These are phyloP conservation scores for Drosophila micromelanica DNA, from an alignment of 1,140 invertebrate species.

Conservation along the genomic window DNA sequence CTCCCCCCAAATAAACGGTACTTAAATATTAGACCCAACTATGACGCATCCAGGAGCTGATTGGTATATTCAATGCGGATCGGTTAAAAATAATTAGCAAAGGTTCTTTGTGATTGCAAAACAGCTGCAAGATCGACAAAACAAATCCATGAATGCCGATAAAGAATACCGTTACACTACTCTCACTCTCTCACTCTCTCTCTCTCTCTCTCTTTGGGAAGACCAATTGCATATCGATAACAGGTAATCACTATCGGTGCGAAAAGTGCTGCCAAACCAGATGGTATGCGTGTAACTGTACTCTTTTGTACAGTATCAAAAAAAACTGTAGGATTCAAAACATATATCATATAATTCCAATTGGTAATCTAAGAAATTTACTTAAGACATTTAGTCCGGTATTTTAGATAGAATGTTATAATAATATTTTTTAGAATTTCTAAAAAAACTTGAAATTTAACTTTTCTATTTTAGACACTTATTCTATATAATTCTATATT, in stretches of 20 bases:
- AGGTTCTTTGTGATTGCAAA: background rate
- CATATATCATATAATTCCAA: too few relatives aligned
- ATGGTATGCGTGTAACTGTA: background rate
- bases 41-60: background rate
- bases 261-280: background rate
- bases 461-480: too few relatives aligned
- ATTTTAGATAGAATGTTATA: too few relatives aligned
- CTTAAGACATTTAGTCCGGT: too few relatives aligned
- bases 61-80: background rate
- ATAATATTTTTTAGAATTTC: too few relatives aligned
- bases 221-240: constrained; percentile 16
- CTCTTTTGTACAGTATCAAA: background rate
- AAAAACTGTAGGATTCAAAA: too few relatives aligned
- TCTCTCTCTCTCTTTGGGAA: background rate
- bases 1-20: background rate
- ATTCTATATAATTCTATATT: too few relatives aligned
- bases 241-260: background rate
- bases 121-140: constrained; percentile 10
- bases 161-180: background rate
- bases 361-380: too few relatives aligned
- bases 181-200: too few relatives aligned
- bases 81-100: background rate
- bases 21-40: background rate
- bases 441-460: too few relatives aligned
- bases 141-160: background rate